Base-by-base conservation (phyloP, 2,113 vertebrate genomes). In the Agapornis roseicollis region DNA sequence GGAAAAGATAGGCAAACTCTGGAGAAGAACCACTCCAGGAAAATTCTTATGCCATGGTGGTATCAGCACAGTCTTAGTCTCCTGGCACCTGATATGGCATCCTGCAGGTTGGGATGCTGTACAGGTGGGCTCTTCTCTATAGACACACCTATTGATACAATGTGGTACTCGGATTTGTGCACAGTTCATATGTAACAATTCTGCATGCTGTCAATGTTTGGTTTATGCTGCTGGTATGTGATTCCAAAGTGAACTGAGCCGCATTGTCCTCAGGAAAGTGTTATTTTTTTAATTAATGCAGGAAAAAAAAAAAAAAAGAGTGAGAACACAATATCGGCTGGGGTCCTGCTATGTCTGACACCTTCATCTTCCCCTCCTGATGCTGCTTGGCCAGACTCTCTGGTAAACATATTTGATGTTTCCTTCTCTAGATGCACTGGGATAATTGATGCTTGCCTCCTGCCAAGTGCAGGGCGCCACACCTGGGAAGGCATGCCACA, bases 321-420 rank as follows among this genome's bases (percentile, higher is more conserved):
- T 46, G 85, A 85, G 79, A 97, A 80, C 39, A 79, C 74, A 79
- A 0, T 39, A 80, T 91, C 92, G 89, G 74, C 92, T 89, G 90
- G 84, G 56, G 33, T 92, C 46, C 80, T 72, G 80, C 58, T 50
- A 15, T 0, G 15, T 77, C 90, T 87, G 84, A 72, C 88, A 88
- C 63, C 63, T 92, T 85, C 28, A 9, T 52, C 56, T 77, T 68
- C 16, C 56, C 42, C 25, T 56, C 71, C 69, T 58, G 64, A 56
- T 2, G 18, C 61, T 79, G 81, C 86, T 63, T 80, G 84, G 47
- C 78, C 63, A 61, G 49, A 20, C 64, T 65, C 74, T 9, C 68
- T 55, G 17, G 37, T 35, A 77, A 95, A 65, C 2, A 3, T 6
- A 11, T 56, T 60, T 85, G 60, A 74, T 78, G 63, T 50, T 81